Base-by-base conservation (phyloP, 1,140 invertebrate genomes). In the Meloidogyne floridensis region DNA sequence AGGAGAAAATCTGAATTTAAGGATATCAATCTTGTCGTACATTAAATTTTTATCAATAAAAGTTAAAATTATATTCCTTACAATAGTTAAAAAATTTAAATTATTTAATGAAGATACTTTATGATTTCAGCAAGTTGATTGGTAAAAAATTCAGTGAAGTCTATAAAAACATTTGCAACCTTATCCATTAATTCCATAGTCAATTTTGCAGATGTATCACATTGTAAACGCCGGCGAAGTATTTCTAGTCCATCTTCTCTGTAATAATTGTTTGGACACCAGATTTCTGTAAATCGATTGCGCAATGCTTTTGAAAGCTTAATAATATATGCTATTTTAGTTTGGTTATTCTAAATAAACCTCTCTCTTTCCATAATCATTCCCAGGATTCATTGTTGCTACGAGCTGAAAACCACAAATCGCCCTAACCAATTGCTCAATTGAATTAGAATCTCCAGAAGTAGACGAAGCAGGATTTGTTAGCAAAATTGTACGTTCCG, bases 321-420 rank as follows among this genome's bases (percentile, higher is more conserved):
- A 88, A 87, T 77, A 71, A 72, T 32, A 32, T 32, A 20, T 3
- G 51, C 43, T 73, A 80, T 51, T 59, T 32, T 15, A 81, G 11
- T 32, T 32, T 32, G 69, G 18, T 72, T 54, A 72, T 4, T 4
- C 3, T 32, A 10, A 47, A 47, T 8, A 9, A 76, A 93, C 93
- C 91, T 99, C 98, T 91, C 99, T 99, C 90, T 99, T 99, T 0
- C 98, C 98, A 91, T 95, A 99, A 92, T 99, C 98, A 10, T 98
- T 97, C 18, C 96, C 96, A 32, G 98, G 98, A 92, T 99, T 99
- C 98, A 99, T 99, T 0, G 98, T 99, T 8, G 95, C 95, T 79
- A 99, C 93, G 86, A 99, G 95, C 83, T 95, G 93, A 90, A 99
- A 99, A 11, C 93, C 92, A 13, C 93, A 86, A 82, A 93, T 87